phyloP scores from a whole-genome alignment of 1,140 invertebrate genomes.

The Drosophila seguyi region DNA sequence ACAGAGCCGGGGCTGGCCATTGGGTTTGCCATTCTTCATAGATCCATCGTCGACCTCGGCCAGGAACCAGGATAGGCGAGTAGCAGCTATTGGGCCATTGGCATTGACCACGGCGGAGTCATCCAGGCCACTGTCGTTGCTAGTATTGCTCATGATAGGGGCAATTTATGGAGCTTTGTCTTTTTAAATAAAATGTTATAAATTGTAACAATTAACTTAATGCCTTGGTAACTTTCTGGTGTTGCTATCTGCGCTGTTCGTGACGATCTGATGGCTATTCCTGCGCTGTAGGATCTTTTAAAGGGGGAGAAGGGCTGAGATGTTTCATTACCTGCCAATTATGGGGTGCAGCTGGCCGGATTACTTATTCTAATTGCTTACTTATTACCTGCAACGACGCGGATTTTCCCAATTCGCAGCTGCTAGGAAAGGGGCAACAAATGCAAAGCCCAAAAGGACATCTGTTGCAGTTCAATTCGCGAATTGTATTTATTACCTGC shows the following conservation, averaged over 20 bases:
- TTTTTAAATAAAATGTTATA: background rate
- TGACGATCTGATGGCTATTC: constrained; percentile 38
- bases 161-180: background rate
- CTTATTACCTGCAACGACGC: constrained; percentile 31
- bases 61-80: constrained; percentile 77
- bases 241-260: constrained; percentile 8
- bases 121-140: constrained; percentile 64
- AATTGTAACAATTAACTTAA: background rate
- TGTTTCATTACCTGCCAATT: background rate
- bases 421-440: constrained; percentile 28
- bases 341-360: background rate
- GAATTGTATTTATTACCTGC: background rate
- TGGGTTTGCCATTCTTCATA: constrained; percentile 37
- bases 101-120: constrained; percentile 42
- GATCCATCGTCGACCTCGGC: constrained; percentile 72
- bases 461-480: background rate
- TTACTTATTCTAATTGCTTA: constrained; percentile 36
- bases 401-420: constrained; percentile 44
- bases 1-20: constrained; percentile 43
- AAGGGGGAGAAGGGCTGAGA: background rate
- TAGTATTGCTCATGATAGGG: constrained; percentile 55
- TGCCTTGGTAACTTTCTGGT: background rate
- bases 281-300: constrained; percentile 34
- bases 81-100: constrained; percentile 27
- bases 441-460: background rate